phyloP scores from a whole-genome alignment of 2,888 invertebrate species.

The Idaea aversata region DNA sequence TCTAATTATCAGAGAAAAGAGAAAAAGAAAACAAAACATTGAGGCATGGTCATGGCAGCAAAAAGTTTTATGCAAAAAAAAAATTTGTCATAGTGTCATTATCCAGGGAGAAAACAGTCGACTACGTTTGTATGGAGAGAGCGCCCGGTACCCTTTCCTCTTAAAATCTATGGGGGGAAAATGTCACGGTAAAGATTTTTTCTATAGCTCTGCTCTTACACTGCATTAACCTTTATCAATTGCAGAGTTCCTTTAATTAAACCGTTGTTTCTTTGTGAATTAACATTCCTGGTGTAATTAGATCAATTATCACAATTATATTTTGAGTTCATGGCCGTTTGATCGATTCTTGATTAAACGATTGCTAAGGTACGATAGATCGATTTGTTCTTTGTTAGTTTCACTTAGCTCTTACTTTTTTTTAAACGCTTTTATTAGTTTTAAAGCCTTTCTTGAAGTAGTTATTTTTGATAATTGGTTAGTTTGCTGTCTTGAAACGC shows the following conservation, averaged over 20 bases:
- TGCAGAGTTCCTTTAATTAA: not conserved
- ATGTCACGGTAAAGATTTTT: not conserved
- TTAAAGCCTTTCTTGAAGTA: too few species aligned
- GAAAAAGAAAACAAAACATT: too few species aligned
- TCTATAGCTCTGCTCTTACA: not conserved
- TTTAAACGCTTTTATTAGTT: too few species aligned
- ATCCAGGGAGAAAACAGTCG: too few species aligned
- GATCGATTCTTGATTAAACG: not conserved
- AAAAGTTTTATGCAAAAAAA: too few species aligned
- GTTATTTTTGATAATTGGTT: too few species aligned
- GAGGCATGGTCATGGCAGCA: too few species aligned
- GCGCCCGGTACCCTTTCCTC: not conserved
- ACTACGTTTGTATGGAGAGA: too few species aligned
- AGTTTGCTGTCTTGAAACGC: too few species aligned
- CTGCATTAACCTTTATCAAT: not conserved
- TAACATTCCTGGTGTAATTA: not conserved
- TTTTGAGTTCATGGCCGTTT: not conserved
- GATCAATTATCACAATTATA: not conserved
- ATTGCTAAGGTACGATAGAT: not conserved
- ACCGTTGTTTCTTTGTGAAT: not conserved
- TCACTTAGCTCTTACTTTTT: too few species aligned
- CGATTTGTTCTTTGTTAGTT: not conserved
- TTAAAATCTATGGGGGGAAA: not conserved
- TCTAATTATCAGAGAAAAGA: too few species aligned
- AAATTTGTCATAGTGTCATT: too few species aligned